These are phyloP conservation scores for Branchinecta sandiegonensis DNA, from an alignment of 2,888 invertebrate species.

Conservation along the genomic window DNA sequence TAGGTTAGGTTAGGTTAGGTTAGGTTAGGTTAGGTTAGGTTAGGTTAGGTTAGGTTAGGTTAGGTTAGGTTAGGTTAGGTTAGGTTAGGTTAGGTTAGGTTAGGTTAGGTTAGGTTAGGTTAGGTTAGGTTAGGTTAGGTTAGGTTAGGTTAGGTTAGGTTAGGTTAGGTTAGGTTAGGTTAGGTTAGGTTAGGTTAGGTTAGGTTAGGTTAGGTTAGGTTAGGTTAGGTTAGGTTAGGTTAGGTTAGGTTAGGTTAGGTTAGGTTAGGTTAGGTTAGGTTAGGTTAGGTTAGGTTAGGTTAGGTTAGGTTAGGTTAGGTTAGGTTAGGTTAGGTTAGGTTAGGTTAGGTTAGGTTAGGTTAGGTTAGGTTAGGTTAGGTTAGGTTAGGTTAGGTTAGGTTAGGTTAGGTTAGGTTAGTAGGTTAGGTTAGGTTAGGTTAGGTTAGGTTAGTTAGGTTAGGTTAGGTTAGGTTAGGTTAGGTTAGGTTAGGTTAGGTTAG, in stretches of 20 bases:
- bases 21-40: slow-evolving; percentile 25
- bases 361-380: slow-evolving; percentile 27
- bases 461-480: slow-evolving; percentile 11
- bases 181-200: slow-evolving; percentile 27
- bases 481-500: slow-evolving; percentile 27
- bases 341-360: slow-evolving; percentile 26
- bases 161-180: slow-evolving; percentile 27
- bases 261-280: slow-evolving; percentile 26
- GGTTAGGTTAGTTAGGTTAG: slow-evolving; percentile 23
- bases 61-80: slow-evolving; percentile 24
- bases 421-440: too few relatives aligned
- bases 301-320: slow-evolving; percentile 27
- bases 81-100: slow-evolving; percentile 25
- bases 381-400: too few relatives aligned
- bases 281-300: slow-evolving; percentile 27
- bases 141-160: slow-evolving; percentile 26
- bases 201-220: slow-evolving; percentile 27
- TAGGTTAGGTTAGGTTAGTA: slow-evolving; percentile 27
- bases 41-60: slow-evolving; percentile 25
- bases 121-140: slow-evolving; percentile 27
- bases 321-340: slow-evolving; percentile 27
- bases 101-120: slow-evolving; percentile 27
- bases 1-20: slow-evolving; percentile 25
- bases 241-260: slow-evolving; percentile 26
- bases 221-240: slow-evolving; percentile 26